Conservation (phyloP, 2,888 invertebrate genomes). For the Dryocosmus kuriphilus region DNA sequence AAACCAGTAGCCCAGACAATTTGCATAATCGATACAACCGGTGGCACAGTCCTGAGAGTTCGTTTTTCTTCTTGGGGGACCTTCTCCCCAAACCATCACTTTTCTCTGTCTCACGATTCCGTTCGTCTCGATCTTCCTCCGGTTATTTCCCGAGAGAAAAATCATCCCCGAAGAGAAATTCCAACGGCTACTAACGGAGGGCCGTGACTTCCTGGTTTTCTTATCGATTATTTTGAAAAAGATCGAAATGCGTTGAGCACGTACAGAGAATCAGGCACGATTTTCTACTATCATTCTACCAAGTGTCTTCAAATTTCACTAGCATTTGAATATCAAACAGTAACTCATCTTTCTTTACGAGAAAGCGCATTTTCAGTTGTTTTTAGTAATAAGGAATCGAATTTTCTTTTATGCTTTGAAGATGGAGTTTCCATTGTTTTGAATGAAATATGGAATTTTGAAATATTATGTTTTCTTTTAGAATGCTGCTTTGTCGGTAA, state of each 20-base stretch:
- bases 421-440: too few relatives aligned
- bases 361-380: too few relatives aligned
- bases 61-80: conserved; percentile 48
- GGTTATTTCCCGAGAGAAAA: conserved; percentile 58
- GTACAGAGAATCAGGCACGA: background rate
- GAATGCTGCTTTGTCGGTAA: too few relatives aligned
- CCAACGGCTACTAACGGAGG: conserved; percentile 27
- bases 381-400: too few relatives aligned
- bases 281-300: background rate
- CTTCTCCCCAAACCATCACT: conserved; percentile 44
- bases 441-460: too few relatives aligned
- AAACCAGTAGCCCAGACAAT: conserved; percentile 17
- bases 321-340: background rate
- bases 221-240: conserved; percentile 30
- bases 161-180: conserved; percentile 52
- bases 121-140: conserved; percentile 44
- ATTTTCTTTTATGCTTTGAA: too few relatives aligned
- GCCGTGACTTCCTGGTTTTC: conserved; percentile 21
- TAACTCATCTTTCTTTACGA: background rate
- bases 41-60: conserved; percentile 50
- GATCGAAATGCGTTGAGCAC: conserved; percentile 13
- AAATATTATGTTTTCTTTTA: too few relatives aligned
- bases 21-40: conserved; percentile 51
- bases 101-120: conserved; percentile 37
- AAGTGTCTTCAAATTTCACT: background rate